These are phyloP conservation scores for Helostoma temminkii DNA, from an alignment of 2,797 vertebrate species.

Conservation along the genomic window DNA sequence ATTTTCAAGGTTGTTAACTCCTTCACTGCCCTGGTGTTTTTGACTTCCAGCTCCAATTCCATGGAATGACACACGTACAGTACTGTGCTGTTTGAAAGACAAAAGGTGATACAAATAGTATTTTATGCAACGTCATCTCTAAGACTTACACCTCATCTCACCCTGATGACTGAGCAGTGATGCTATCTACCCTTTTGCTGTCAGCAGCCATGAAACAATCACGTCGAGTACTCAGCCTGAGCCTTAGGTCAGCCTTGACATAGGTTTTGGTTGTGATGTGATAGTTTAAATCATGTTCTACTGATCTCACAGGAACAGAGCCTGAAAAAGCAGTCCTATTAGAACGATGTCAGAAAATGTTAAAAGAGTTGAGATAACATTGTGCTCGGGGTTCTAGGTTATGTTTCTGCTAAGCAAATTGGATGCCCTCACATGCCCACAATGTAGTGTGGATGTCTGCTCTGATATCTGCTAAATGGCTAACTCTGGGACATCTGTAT, in stretches of 20 bases:
- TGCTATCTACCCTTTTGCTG: conserved; percentile 37
- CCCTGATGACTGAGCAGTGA: conserved; percentile 47
- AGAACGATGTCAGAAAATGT: conserved; percentile 12
- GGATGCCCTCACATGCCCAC: conserved; percentile 24
- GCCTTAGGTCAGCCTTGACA: conserved; percentile 28
- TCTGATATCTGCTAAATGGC: conserved; percentile 30
- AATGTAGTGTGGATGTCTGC: conserved; percentile 15
- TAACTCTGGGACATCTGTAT: conserved; percentile 37
- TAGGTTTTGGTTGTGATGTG: conserved; percentile 36
- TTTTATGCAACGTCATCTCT: conserved; percentile 35
- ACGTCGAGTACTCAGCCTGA: conserved; percentile 4
- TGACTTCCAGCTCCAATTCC: not conserved
- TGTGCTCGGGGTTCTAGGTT: conserved; percentile 26
- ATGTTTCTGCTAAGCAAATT: conserved; percentile 26
- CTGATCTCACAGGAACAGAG: conserved; percentile 12
- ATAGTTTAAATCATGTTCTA: conserved; percentile 51
- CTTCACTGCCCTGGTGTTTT: not conserved
- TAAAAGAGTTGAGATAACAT: too few species aligned
- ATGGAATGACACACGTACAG: not conserved
- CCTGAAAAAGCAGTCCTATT: not conserved
- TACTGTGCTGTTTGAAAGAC: too few species aligned
- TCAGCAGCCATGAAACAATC: conserved; percentile 47
- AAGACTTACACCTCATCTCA: conserved; percentile 17
- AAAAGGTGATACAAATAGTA: not conserved
- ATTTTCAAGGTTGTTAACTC: conserved; percentile 13